Conservation (phyloP, 2,113 vertebrate genomes). For the Corythoichthys haematopterus region DNA sequence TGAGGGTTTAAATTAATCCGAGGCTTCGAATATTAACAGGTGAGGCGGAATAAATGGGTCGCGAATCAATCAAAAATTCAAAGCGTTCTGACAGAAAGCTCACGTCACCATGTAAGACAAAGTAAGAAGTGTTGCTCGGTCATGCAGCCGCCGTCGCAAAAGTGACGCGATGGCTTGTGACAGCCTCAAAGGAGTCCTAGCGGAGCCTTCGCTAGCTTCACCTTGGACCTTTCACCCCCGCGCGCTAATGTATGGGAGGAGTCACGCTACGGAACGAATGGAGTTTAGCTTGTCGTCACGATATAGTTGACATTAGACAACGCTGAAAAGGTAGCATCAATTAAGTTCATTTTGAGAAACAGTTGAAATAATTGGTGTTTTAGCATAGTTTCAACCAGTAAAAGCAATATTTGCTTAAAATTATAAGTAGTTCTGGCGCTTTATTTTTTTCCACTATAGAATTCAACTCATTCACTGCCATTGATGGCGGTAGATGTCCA, state of each 20-base stretch:
- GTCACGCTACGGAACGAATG: constrained; percentile 19
- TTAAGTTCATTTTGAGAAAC: too few relatives aligned
- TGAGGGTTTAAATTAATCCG: constrained; percentile 26
- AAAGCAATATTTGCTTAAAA: too few relatives aligned
- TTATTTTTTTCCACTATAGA: too few relatives aligned
- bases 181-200: constrained; percentile 48
- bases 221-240: constrained; percentile 43
- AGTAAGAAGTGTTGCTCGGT: constrained; percentile 31
- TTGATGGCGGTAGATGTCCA: too few relatives aligned
- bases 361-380: too few relatives aligned
- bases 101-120: constrained; percentile 28
- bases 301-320: neutral
- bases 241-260: constrained; percentile 30
- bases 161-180: constrained; percentile 58
- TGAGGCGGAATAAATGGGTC: constrained; percentile 30
- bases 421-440: too few relatives aligned
- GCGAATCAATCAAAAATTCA: neutral
- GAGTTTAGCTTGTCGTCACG: constrained; percentile 24
- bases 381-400: too few relatives aligned
- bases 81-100: neutral
- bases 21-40: constrained; percentile 48
- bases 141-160: constrained; percentile 13
- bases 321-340: neutral
- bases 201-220: constrained; percentile 50
- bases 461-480: too few relatives aligned